Percentiles rank a stretch among this genome's conserved stretches.
These are phyloP conservation scores for Eucriotettix oculatus DNA, from an alignment of 2,888 invertebrate genomes.

Conservation along the genomic window DNA sequence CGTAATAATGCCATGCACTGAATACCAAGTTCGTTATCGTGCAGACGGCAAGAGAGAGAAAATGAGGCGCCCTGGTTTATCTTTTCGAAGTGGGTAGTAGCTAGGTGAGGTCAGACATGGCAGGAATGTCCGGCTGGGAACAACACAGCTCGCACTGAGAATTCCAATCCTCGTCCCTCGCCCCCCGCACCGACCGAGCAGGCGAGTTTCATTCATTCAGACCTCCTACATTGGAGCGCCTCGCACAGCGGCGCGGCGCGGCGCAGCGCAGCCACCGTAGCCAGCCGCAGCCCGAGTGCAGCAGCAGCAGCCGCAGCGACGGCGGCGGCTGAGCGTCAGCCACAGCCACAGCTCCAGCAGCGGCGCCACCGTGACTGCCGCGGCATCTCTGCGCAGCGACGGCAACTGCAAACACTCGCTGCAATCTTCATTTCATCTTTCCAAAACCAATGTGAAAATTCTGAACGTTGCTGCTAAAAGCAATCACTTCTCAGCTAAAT, in stretches of 20 bases:
- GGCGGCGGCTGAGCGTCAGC: too few relatives aligned
- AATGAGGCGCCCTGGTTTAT: too few relatives aligned
- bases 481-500: too few relatives aligned
- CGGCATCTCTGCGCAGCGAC: neutral
- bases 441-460: too few relatives aligned
- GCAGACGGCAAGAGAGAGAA: too few relatives aligned
- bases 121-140: conserved; percentile 33
- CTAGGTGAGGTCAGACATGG: conserved; percentile 17
- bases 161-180: conserved; percentile 15
- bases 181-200: conserved; percentile 14
- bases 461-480: too few relatives aligned
- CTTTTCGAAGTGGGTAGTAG: neutral
- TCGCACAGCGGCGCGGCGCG: conserved; percentile 24
- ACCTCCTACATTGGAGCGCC: conserved; percentile 28
- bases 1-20: too few relatives aligned
- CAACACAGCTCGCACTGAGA: conserved; percentile 5
- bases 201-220: conserved; percentile 32
- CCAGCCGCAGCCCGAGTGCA: too few relatives aligned
- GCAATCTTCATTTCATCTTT: too few relatives aligned
- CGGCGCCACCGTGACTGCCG: too few relatives aligned
- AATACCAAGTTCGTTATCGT: too few relatives aligned
- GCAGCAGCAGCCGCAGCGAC: too few relatives aligned
- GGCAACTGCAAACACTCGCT: neutral
- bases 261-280: conserved; percentile 10
- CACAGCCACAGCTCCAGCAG: neutral